These are phyloP conservation scores for Hippopotamus amphibius DNA, from an alignment of 2,113 vertebrate species.

Conservation along the genomic window DNA sequence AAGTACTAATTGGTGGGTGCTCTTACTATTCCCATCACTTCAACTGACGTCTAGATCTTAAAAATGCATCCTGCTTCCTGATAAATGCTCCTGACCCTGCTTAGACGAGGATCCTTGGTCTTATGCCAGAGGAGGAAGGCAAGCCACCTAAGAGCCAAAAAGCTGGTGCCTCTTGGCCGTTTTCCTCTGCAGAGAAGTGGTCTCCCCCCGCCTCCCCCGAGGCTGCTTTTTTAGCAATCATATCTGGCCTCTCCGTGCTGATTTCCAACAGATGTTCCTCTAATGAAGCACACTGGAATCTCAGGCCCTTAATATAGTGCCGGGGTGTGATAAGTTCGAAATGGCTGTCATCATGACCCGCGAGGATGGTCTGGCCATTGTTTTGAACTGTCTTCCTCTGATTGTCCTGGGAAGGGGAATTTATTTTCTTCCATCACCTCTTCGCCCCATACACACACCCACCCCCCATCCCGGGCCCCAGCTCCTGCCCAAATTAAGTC, in stretches of 20 bases:
- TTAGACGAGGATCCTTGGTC: not conserved
- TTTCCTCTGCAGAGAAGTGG: not conserved
- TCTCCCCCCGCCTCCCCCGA: not conserved
- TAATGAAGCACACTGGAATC: slow-evolving; percentile 87
- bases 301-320: slow-evolving; percentile 90
- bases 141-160: not conserved
- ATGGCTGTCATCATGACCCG: slow-evolving; percentile 86
- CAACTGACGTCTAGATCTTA: not conserved
- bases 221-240: slow-evolving; percentile 66
- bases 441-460: not conserved
- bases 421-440: slow-evolving; percentile 81
- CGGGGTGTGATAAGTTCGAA: slow-evolving; percentile 85
- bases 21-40: not conserved
- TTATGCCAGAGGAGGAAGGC: not conserved
- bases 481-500: slow-evolving; percentile 80
- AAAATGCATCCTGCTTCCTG: not conserved
- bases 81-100: not conserved
- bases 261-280: slow-evolving; percentile 88
- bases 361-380: slow-evolving; percentile 89
- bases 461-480: not conserved
- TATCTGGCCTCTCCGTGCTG: slow-evolving; percentile 74
- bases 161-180: not conserved
- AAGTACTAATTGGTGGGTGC: not conserved
- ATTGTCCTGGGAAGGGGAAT: slow-evolving; percentile 83
- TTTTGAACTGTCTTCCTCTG: slow-evolving; percentile 86